Evolutionary conservation across 2,888 invertebrate species (phyloP), one percentile per base, ranked within the genome.

Genomic region (Octodonta nipae): DNA sequence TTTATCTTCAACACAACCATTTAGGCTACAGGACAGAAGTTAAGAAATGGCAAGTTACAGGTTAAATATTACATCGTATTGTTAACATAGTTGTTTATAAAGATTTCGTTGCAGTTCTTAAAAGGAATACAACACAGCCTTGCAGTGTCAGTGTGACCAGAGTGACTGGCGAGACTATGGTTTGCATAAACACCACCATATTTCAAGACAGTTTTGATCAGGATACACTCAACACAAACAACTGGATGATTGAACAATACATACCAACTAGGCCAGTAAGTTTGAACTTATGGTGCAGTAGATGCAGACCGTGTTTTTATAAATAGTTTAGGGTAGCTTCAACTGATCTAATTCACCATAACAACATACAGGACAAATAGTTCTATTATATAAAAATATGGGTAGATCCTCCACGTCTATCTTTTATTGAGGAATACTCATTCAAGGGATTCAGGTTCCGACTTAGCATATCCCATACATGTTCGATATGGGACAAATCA

Each of bases 171-270:
- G 56, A 60, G 7, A 68, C 68, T 0, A 24, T 10, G n/a, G 24
- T 41, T 5, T 47, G 47, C 27, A 35, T 20, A 24, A 27, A 37
- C 20, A 58, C 67, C 36, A 53, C 68, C 1, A 56, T 80, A 33
- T 74, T 80, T 41, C 67, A 74, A 28, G 79, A 80, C 30, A 58
- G 65, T 34, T 81, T 81, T 46, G 59, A 68, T 32, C 26, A 22
- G 29, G 15, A 32, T 13, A 6, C 13, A 3, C 27, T 43, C 12
- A 28, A 45, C 35, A 16, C 24, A 16, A 55, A 55, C 1, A 50
- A 64, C 30, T 77, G 77, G 76, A 60, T 60, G 28, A 58, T 69
- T 3, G 73, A 75, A 40, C 66, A 73, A 39, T 70, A 67, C 30
- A 61, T 73, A 22, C 69, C 71, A 5, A 54, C 54, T 28, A 63